Percentiles rank a stretch among this genome's conserved stretches.
Conservation (phyloP, 2,113 vertebrate genomes). For the Cinclus cinclus region DNA sequence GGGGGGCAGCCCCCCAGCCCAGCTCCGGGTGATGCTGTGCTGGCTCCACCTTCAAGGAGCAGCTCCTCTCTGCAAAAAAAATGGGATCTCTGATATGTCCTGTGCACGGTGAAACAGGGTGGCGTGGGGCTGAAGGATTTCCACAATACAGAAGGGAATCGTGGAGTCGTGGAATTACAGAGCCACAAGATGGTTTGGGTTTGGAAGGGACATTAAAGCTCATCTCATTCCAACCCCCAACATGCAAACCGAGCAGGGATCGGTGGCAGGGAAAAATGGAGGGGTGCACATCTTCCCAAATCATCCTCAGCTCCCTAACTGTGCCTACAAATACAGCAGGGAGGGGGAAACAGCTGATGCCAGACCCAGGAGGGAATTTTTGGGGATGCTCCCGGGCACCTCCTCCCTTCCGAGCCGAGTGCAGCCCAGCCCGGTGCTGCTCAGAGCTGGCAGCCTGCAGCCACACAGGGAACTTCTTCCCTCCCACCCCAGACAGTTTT, state of each 20-base stretch:
- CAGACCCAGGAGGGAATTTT: background rate
- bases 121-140: background rate
- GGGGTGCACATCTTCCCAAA: background rate
- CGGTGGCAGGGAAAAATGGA: accelerated
- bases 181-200: background rate
- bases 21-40: background rate
- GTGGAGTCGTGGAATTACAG: background rate
- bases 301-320: background rate
- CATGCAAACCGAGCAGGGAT: accelerated
- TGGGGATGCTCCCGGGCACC: background rate
- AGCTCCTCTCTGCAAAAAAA: background rate
- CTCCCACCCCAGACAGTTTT: background rate
- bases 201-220: background rate
- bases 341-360: background rate
- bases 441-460: background rate
- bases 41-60: background rate
- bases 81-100: accelerated
- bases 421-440: background rate
- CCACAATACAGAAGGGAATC: background rate
- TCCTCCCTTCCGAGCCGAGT: accelerated
- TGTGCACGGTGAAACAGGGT: accelerated
- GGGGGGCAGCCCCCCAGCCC: background rate
- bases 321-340: background rate
- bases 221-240: background rate
- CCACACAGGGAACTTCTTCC: background rate